A percentile compares a stretch with the other conserved stretches of the same genome.
Conservation (phyloP, 2,113 vertebrate genomes). For the Macrotis lagotis region DNA sequence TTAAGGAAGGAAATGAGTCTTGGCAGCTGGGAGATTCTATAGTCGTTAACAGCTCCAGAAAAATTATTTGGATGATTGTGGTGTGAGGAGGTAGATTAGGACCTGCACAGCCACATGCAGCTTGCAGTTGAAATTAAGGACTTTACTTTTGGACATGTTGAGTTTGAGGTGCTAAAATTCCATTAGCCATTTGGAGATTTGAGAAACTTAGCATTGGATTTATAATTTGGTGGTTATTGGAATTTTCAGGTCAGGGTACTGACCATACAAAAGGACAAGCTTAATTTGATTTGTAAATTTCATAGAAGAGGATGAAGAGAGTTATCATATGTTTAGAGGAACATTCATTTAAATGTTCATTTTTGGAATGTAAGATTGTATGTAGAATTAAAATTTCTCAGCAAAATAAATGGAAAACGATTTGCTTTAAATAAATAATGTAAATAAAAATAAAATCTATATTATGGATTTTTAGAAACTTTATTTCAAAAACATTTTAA, state of each 20-base stretch:
- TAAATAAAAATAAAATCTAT: slow-evolving; percentile 67
- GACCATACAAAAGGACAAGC: not conserved
- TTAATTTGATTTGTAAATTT: slow-evolving; percentile 39
- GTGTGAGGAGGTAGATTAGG: not conserved
- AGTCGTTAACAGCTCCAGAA: not conserved
- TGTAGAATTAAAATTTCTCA: slow-evolving; percentile 68
- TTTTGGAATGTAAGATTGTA: slow-evolving; percentile 59
- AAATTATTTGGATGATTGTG: not conserved
- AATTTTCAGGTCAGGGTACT: not conserved
- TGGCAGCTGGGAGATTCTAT: not conserved
- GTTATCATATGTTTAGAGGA: slow-evolving; percentile 4
- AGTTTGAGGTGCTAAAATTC: not conserved
- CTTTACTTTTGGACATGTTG: not conserved
- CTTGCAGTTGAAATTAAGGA: not conserved
- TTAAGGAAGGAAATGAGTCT: not conserved
- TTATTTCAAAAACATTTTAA: slow-evolving; percentile 41
- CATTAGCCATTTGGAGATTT: not conserved
- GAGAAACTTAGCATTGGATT: not conserved
- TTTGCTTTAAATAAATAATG: slow-evolving; percentile 75
- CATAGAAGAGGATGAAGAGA: slow-evolving; percentile 37
- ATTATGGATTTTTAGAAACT: slow-evolving; percentile 63
- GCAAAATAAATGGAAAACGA: slow-evolving; percentile 79
- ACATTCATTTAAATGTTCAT: slow-evolving; percentile 27
- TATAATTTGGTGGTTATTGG: not conserved
- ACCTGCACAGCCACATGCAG: not conserved